A percentile compares a stretch with the other conserved stretches of the same genome.
Conservation (phyloP, 2,888 invertebrate species). For the Eupithecia subumbrata region DNA sequence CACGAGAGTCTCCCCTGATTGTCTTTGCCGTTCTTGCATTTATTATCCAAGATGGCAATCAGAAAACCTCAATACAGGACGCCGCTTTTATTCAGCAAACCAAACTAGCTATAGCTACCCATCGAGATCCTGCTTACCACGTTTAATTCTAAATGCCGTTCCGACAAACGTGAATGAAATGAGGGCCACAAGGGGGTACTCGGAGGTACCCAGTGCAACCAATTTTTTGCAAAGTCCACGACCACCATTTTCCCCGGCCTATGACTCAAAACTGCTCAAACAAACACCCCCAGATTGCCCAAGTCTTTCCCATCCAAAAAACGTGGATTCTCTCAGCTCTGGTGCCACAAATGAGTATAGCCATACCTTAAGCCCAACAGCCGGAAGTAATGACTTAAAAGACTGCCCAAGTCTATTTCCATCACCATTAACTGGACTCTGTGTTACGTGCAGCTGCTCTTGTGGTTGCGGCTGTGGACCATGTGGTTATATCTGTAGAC, state of each 20-base stretch:
- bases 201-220: not conserved
- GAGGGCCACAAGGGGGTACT: not conserved
- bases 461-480: not conserved
- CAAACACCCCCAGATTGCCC: not conserved
- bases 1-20: constrained; percentile 30
- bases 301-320: not conserved
- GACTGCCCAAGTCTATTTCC: not conserved
- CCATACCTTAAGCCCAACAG: not conserved
- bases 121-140: too few relatives aligned
- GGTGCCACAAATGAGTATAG: not conserved
- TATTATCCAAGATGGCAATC: constrained; percentile 44
- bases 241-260: not conserved
- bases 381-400: not conserved
- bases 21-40: constrained; percentile 24
- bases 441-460: constrained; percentile 11
- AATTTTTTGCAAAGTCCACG: not conserved
- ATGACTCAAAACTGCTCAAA: not conserved
- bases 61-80: constrained; percentile 38
- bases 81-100: constrained; percentile 5
- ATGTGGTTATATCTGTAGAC: constrained; percentile 18
- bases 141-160: not conserved
- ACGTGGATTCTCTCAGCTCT: not conserved
- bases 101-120: not conserved
- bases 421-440: not conserved
- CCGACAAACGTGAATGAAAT: not conserved